Conservation (phyloP, 2,888 invertebrate species). For the Hypolimnas misippus region DNA sequence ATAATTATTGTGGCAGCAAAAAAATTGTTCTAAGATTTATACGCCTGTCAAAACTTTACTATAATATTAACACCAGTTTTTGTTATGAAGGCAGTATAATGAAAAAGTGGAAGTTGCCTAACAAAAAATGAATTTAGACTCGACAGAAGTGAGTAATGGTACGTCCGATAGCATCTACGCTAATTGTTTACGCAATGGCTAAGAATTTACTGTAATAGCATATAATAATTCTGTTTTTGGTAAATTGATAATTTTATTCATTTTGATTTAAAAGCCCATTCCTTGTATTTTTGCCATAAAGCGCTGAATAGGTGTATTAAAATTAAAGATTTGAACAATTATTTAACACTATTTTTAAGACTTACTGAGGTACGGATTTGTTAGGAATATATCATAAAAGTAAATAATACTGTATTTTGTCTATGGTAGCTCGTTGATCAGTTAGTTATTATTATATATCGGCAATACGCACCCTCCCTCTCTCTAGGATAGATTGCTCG, state of each 20-base stretch:
- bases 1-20: not conserved
- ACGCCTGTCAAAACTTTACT: conserved; percentile 8
- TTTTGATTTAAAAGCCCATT: not conserved
- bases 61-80: conserved; percentile 23
- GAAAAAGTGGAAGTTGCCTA: conserved; percentile 25
- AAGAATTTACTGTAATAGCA: conserved; percentile 20
- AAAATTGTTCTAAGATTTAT: conserved; percentile 2
- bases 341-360: not conserved
- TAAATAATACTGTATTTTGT: too few species aligned
- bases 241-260: conserved; percentile 16
- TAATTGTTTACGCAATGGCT: conserved; percentile 66
- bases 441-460: too few species aligned
- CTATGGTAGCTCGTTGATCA: too few species aligned
- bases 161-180: conserved; percentile 61
- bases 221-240: conserved; percentile 13
- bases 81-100: conserved; percentile 20
- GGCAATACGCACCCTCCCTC: too few species aligned
- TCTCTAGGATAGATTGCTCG: too few species aligned
- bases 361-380: too few species aligned
- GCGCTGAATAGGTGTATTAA: not conserved
- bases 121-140: conserved; percentile 31
- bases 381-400: too few species aligned
- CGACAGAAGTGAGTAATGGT: conserved; percentile 62
- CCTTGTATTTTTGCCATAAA: not conserved
- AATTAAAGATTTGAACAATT: not conserved